Evolutionary conservation across 2,797 vertebrate genomes (phyloP), one percentile per base, ranked within the genome.

Genomic region (Steatocranus sp.): DNA sequence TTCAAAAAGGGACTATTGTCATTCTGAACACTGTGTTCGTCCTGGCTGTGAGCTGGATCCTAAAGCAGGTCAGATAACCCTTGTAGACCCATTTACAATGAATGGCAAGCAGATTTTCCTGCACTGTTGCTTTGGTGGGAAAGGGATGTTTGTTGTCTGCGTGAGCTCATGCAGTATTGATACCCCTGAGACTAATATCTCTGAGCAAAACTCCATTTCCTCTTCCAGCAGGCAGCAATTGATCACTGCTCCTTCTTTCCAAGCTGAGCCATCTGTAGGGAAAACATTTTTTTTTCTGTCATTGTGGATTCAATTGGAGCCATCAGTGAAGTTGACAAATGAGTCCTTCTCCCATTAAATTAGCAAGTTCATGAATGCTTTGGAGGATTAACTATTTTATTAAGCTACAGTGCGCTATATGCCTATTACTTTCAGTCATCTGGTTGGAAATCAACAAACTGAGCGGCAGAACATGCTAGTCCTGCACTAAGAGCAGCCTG

Each of bases 201-300:
- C 70, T 38, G 74, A 88, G 83, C 85, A 88, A 89, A 90, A 91
- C 85, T 89, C 85, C 46, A 89, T 93, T 93, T 94, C 87, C 84
- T 80, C 76, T 81, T 86, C 78, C 79, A 85, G 75, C 83, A 86
- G 86, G 78, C 88, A 87, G 86, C 77, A 61, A 91, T 89, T 88
- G 90, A 93, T 93, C 93, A 89, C 14, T 32, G 32, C 61, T 87
- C 78, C 76, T 78, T 84, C 41, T 83, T 54, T 63, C 41, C 36
- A 79, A 86, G 83, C 74, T 2, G 18, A 80, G 82, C 89, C 90
- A 91, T 94, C 90, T 89, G 91, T 90, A 83, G 74, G 76, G 46
- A 89, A 88, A 90, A 91, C 85, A 66, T 74, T 87, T 88, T 92
- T 92, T n/a, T 66, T 90, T 87, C 85, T 92, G 87, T 91, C 88